phyloP scores from a whole-genome alignment of 64 coral and sea anemone genomes.

The Stichodactyla helianthus region DNA sequence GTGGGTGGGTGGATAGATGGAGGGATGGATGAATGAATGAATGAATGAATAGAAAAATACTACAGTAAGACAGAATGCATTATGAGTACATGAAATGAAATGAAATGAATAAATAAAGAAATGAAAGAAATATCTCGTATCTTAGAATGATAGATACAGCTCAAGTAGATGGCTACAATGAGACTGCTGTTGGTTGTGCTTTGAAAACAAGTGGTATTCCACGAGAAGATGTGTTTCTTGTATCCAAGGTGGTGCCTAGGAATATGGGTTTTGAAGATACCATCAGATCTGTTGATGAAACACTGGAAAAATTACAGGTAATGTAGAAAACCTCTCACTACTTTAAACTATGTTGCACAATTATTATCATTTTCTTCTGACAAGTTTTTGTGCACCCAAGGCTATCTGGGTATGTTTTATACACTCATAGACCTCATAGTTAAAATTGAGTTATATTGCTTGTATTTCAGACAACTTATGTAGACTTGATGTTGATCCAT shows the following conservation, averaged over 20 bases:
- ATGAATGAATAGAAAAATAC: not conserved
- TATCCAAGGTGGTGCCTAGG: constrained; percentile 86
- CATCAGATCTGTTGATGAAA: constrained; percentile 67
- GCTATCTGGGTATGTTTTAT: not conserved
- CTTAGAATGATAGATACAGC: constrained; percentile 90
- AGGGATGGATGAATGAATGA: not conserved
- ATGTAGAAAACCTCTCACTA: not conserved
- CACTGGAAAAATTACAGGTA: constrained; percentile 72
- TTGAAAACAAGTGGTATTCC: constrained; percentile 64
- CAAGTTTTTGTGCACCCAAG: too few species aligned
- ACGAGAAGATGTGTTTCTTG: constrained; percentile 80
- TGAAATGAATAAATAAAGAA: not conserved
- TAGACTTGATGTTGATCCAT: constrained; percentile 93
- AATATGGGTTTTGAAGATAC: constrained; percentile 77
- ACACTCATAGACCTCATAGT: too few species aligned
- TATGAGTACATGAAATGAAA: not conserved
- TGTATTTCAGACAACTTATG: constrained; percentile 57
- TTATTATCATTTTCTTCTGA: too few species aligned
- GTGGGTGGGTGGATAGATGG: not conserved
- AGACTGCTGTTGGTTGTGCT: constrained; percentile 68
- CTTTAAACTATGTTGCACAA: too few species aligned
- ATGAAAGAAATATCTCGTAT: not conserved
- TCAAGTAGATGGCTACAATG: constrained; percentile 68
- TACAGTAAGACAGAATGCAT: not conserved
- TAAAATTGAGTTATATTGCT: not conserved